Conservation (phyloP, 2,797 vertebrate species). For the Rallus crepitans region DNA sequence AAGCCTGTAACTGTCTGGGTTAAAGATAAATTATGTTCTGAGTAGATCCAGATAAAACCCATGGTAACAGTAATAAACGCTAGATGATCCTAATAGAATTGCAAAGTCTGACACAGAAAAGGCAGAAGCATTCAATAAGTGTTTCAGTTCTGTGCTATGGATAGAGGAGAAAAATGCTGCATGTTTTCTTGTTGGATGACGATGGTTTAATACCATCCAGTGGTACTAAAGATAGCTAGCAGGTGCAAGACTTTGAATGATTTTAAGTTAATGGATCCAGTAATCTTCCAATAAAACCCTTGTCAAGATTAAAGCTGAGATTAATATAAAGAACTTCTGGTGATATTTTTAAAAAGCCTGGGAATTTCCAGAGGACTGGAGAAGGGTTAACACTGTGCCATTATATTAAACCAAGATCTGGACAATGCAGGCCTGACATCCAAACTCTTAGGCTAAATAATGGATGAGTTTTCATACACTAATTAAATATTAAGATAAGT, state of each 20-base stretch:
- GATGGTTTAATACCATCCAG: background rate
- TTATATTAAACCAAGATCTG: background rate
- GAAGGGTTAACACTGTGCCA: background rate
- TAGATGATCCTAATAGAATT: background rate
- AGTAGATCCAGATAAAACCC: background rate
- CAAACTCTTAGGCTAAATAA: background rate
- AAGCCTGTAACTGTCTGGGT: background rate
- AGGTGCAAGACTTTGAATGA: background rate
- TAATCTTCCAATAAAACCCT: background rate
- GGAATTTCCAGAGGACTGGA: background rate
- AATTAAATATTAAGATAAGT: background rate
- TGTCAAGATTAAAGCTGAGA: background rate
- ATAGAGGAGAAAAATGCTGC: background rate
- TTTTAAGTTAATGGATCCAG: background rate
- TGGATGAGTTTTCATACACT: background rate
- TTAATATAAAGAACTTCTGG: background rate
- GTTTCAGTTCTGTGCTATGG: background rate
- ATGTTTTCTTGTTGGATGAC: background rate
- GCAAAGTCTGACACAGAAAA: background rate
- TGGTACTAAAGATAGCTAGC: background rate
- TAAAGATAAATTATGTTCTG: conserved; percentile 13
- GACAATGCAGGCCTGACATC: background rate
- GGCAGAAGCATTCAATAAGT: background rate
- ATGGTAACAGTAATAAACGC: background rate
- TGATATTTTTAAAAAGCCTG: background rate